A percentile compares a stretch with the other conserved stretches of the same genome.
Evolutionary conservation across 1,140 invertebrate species (phyloP).

Genomic region (Drosophila littoralis): DNA sequence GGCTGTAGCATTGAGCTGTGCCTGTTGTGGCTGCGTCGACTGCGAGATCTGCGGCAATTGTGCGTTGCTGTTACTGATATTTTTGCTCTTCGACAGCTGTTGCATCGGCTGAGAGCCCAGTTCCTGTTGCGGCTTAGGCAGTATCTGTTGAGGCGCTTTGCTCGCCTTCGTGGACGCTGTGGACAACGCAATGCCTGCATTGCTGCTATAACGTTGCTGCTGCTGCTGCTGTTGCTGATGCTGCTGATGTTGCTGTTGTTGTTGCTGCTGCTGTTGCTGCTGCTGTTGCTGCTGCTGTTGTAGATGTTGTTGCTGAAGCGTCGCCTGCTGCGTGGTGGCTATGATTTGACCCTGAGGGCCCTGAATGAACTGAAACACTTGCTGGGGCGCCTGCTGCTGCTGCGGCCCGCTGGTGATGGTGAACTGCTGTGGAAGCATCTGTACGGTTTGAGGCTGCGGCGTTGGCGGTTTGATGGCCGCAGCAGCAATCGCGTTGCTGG

Average conservation of each 20-base stretch:
- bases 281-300: slow-evolving; percentile 53
- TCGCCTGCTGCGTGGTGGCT: slow-evolving; percentile 60
- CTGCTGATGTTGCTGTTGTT: slow-evolving; percentile 48
- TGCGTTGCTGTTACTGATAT: slow-evolving; percentile 33
- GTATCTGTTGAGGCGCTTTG: slow-evolving; percentile 79
- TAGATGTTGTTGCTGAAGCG: slow-evolving; percentile 53
- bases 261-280: slow-evolving; percentile 58
- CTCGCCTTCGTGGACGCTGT: slow-evolving; percentile 60
- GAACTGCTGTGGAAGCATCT: slow-evolving; percentile 82
- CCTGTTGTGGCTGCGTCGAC: slow-evolving; percentile 66
- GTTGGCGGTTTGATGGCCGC: slow-evolving; percentile 80
- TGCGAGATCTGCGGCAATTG: slow-evolving; percentile 74
- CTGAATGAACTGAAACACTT: slow-evolving; percentile 83
- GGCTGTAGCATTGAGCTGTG: slow-evolving; percentile 53
- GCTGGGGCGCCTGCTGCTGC: slow-evolving; percentile 70
- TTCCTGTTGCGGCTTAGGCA: slow-evolving; percentile 79
- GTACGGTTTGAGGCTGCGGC: slow-evolving; percentile 71
- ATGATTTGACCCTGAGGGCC: slow-evolving; percentile 81
- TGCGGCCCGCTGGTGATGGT: slow-evolving; percentile 64
- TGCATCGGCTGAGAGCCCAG: slow-evolving; percentile 33
- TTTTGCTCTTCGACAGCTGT: slow-evolving; percentile 59
- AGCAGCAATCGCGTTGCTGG: slow-evolving; percentile 72
- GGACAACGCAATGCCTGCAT: slow-evolving; percentile 58
- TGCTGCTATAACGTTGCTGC: slow-evolving; percentile 59
- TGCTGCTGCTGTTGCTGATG: slow-evolving; percentile 55